Evolutionary conservation across 2,888 invertebrate species (phyloP).

Genomic region (Rhamnusium bicolor): DNA sequence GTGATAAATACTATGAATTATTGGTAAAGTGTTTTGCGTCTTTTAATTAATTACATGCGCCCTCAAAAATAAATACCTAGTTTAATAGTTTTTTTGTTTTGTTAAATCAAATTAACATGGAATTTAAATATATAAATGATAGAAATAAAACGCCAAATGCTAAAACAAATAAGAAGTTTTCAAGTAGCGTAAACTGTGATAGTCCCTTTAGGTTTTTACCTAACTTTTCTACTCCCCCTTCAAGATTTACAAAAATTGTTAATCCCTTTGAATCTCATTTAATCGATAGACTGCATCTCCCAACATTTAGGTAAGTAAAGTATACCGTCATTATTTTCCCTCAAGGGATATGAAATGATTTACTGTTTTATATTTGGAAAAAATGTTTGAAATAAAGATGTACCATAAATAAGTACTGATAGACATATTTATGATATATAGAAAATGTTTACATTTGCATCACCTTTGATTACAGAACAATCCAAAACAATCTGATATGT

Average conservation of each 20-base stretch:
- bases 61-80: no score
- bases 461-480: no score
- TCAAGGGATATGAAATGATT: no score
- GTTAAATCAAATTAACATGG: conserved; percentile 46
- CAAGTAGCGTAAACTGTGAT: conserved; percentile 57
- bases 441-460: no score
- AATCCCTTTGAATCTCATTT: conserved; percentile 82
- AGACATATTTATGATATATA: no score
- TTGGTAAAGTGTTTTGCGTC: neutral
- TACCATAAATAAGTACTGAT: no score
- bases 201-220: conserved; percentile 69
- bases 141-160: conserved; percentile 59
- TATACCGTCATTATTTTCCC: no score
- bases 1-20: neutral
- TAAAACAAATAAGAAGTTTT: conserved; percentile 47
- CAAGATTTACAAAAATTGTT: conserved; percentile 74
- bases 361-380: no score
- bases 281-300: conserved; percentile 78
- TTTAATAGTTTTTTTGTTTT: no score
- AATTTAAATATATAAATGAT: conserved; percentile 56
- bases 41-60: no score
- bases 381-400: no score
- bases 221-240: conserved; percentile 74
- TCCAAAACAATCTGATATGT: no score
- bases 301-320: conserved; percentile 79